Conservation (phyloP, 2,888 invertebrate species). For the Microctonus brassicae region DNA sequence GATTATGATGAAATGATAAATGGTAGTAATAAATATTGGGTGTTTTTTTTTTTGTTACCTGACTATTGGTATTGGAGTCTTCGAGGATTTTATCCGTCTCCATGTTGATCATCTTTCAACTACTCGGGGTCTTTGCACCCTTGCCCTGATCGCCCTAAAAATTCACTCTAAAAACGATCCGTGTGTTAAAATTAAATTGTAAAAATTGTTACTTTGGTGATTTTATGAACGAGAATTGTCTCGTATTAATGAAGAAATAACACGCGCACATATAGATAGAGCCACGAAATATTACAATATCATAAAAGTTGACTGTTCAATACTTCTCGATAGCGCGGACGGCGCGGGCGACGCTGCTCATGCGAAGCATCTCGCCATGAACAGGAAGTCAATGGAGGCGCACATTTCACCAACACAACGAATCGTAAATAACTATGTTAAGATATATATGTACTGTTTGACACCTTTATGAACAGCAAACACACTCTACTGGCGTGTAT, state of each 20-base stretch:
- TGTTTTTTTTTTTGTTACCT: constrained; percentile 68
- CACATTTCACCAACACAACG: constrained; percentile 56
- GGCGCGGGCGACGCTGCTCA: constrained; percentile 55
- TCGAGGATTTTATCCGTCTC: constrained; percentile 93
- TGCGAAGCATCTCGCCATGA: constrained; percentile 50
- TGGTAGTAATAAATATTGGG: not conserved
- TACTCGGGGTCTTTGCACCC: constrained; percentile 39
- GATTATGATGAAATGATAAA: not conserved
- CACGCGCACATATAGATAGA: not conserved
- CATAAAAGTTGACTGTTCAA: constrained; percentile 8
- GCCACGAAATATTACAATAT: not conserved
- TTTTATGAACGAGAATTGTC: not conserved
- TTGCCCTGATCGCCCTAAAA: constrained; percentile 21
- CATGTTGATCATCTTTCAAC: constrained; percentile 82
- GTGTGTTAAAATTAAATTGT: no score
- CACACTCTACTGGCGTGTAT: not conserved
- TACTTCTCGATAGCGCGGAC: constrained; percentile 39
- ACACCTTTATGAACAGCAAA: constrained; percentile 11
- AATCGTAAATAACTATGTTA: constrained; percentile 50
- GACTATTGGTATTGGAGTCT: constrained; percentile 79
- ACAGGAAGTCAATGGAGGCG: constrained; percentile 54
- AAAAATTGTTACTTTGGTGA: no score
- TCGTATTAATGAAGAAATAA: not conserved
- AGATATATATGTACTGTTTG: no score
- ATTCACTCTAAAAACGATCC: constrained; percentile 9